phyloP scores from a whole-genome alignment of 2,888 invertebrate species.

The Lutraria lutraria region DNA sequence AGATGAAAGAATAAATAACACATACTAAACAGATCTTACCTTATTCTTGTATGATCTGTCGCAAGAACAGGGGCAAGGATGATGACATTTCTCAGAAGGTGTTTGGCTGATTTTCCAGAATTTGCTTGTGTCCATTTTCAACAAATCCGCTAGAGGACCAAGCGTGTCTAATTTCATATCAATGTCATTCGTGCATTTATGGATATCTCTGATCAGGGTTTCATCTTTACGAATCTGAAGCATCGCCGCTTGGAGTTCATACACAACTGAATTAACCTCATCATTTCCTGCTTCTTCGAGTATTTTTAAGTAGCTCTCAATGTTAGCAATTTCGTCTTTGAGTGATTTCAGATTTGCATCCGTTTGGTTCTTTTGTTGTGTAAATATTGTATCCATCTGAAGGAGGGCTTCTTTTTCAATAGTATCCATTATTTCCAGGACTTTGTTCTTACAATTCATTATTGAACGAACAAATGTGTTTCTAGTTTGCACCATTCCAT shows the following conservation, averaged over 20 bases:
- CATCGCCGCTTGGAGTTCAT: conserved; percentile 54
- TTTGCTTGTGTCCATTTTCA: conserved; percentile 24
- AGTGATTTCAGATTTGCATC: conserved; percentile 50
- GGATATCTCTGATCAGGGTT: conserved; percentile 46
- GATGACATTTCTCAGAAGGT: conserved; percentile 45
- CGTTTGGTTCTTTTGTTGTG: conserved; percentile 42
- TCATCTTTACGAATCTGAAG: conserved; percentile 42
- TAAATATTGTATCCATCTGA: conserved; percentile 59
- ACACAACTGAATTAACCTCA: conserved; percentile 43
- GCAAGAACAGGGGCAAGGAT: conserved; percentile 60
- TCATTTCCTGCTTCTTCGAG: conserved; percentile 34
- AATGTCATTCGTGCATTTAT: conserved; percentile 41
- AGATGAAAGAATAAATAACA: no score
- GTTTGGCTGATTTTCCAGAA: conserved; percentile 53
- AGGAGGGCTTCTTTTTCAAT: conserved; percentile 64
- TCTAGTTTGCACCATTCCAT: conserved; percentile 48
- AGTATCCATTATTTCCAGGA: conserved; percentile 53
- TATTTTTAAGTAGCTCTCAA: conserved; percentile 39
- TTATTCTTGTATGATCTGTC: conserved; percentile 61
- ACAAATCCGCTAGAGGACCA: conserved; percentile 23
- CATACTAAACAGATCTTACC: background rate
- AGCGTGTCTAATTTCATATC: conserved; percentile 53
- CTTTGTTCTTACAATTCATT: conserved; percentile 56
- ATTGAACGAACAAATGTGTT: conserved; percentile 54
- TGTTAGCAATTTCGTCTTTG: conserved; percentile 44